These are phyloP conservation scores for Eleutherodactylus coqui DNA, from an alignment of 2,797 vertebrate genomes.

Conservation along the genomic window DNA sequence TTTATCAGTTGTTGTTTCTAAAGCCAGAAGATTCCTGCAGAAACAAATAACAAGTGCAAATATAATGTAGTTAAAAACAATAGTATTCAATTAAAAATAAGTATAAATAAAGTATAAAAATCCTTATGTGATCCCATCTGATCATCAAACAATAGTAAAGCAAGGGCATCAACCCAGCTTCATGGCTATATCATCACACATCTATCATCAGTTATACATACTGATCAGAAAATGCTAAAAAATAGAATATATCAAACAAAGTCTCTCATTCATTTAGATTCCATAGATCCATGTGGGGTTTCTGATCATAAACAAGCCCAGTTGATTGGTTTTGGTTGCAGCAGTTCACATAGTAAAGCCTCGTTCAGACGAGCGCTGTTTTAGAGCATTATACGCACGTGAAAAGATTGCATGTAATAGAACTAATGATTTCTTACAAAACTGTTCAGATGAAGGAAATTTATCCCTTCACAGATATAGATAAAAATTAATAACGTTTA, in stretches of 20 bases:
- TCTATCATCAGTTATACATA: background rate
- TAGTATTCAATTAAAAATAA: background rate
- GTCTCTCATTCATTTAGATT: background rate
- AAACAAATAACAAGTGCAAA: background rate
- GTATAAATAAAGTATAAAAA: background rate
- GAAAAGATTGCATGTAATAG: too few species aligned
- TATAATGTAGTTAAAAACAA: too few species aligned
- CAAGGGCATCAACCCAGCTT: background rate
- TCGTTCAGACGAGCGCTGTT: too few species aligned
- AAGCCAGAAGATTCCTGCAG: background rate
- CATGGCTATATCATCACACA: background rate
- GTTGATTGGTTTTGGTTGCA: too few species aligned
- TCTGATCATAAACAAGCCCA: too few species aligned
- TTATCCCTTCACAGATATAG: too few species aligned
- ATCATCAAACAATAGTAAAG: background rate
- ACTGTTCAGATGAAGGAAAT: too few species aligned
- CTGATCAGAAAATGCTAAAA: background rate
- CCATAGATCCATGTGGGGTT: too few species aligned
- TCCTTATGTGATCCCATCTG: background rate
- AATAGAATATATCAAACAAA: background rate
- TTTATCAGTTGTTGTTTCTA: background rate
- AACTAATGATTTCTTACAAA: too few species aligned
- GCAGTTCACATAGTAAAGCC: too few species aligned
- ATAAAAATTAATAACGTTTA: too few species aligned
- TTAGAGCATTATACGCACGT: too few species aligned